A percentile compares a stretch with the other conserved stretches of the same genome.
These are phyloP conservation scores for Tiliacea aurago DNA, from an alignment of 2,888 invertebrate genomes.

Conservation along the genomic window DNA sequence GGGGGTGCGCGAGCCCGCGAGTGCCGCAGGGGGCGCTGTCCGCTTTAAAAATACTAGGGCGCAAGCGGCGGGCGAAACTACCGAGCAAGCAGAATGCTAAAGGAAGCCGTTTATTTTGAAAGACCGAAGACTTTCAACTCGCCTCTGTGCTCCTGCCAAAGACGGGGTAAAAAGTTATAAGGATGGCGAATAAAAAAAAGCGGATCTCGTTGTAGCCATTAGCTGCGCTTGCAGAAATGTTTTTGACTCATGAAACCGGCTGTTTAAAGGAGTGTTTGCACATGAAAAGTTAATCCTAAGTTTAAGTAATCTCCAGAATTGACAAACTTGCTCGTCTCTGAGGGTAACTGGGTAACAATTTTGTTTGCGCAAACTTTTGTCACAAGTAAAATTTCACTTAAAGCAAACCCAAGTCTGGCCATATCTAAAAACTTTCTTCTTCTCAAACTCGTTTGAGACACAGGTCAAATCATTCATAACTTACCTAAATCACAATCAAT, in stretches of 20 bases:
- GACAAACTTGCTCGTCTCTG: constrained; percentile 61
- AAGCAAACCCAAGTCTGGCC: constrained; percentile 10
- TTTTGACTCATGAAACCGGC: constrained; percentile 73
- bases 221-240: constrained; percentile 74
- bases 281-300: constrained; percentile 56
- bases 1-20: constrained; percentile 77
- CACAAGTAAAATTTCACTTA: constrained; percentile 47
- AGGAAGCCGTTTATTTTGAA: constrained; percentile 88
- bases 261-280: constrained; percentile 64
- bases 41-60: constrained; percentile 89
- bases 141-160: constrained; percentile 75
- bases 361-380: constrained; percentile 42
- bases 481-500: constrained; percentile 62
- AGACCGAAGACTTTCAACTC: constrained; percentile 81
- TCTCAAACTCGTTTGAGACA: constrained; percentile 19
- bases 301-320: constrained; percentile 57
- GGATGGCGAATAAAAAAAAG: constrained; percentile 77
- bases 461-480: constrained; percentile 46
- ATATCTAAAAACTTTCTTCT: constrained; percentile 23
- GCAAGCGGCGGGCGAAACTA: constrained; percentile 80
- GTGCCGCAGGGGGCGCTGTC: constrained; percentile 86
- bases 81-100: constrained; percentile 83
- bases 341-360: constrained; percentile 25
- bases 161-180: constrained; percentile 80
- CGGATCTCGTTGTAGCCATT: constrained; percentile 72